Conservation (phyloP, 2,797 vertebrate species). For the Botia kubotai region DNA sequence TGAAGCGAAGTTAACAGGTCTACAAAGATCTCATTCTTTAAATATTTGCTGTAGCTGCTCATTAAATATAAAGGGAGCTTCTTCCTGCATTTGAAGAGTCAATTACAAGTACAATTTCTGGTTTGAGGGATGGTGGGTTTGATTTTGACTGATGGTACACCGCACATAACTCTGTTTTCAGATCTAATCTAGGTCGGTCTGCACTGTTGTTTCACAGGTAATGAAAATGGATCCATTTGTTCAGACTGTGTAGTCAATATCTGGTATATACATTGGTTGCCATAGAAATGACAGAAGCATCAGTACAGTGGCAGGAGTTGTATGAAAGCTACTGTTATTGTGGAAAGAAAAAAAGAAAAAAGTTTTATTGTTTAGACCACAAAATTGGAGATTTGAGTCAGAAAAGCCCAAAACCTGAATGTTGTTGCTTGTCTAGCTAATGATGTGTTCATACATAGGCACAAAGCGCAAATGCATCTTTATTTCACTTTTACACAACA, state of each 20-base stretch:
- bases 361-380: background rate
- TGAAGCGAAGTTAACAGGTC: background rate
- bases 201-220: background rate
- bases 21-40: background rate
- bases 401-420: too few relatives aligned
- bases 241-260: background rate
- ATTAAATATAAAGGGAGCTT: background rate
- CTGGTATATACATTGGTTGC: background rate
- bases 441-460: too few relatives aligned
- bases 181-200: background rate
- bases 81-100: conserved; percentile 8
- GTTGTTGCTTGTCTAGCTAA: too few relatives aligned
- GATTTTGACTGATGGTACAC: background rate
- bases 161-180: conserved; percentile 4
- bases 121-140: background rate
- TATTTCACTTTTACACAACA: background rate
- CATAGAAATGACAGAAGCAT: background rate
- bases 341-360: background rate
- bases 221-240: background rate
- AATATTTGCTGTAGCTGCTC: background rate
- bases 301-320: background rate
- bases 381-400: too few relatives aligned
- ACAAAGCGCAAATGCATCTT: too few relatives aligned
- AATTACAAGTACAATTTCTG: background rate
- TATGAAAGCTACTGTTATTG: background rate